Percentiles rank a stretch among this genome's conserved stretches.
Conservation (phyloP, 2,797 vertebrate species). For the Characodon lateralis region DNA sequence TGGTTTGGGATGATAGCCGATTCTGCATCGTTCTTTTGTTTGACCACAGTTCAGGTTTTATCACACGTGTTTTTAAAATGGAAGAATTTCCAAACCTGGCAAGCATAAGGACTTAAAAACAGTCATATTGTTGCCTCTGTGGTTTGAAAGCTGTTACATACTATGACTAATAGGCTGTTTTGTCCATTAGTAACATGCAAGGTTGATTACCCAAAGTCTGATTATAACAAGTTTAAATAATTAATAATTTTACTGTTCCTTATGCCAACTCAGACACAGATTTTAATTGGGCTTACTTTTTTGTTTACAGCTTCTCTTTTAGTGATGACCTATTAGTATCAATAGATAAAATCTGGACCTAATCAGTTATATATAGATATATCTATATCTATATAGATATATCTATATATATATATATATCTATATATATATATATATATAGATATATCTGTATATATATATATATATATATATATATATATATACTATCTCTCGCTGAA, state of each 20-base stretch:
- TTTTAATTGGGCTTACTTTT: not conserved
- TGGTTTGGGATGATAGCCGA: conserved; percentile 57
- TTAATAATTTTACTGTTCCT: not conserved
- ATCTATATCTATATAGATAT: no score
- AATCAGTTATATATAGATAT: not conserved
- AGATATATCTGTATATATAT: no score
- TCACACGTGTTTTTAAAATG: not conserved
- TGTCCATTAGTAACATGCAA: not conserved
- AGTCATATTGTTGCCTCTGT: not conserved
- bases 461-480: no score
- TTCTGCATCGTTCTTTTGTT: conserved; percentile 35
- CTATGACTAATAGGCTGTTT: not conserved
- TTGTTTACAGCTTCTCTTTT: not conserved
- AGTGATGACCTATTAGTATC: no score
- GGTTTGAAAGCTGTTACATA: not conserved
- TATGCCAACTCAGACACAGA: not conserved
- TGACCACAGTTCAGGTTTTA: not conserved
- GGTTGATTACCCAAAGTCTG: not conserved
- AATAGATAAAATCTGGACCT: conserved; percentile 3
- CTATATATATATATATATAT: no score
- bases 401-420: no score
- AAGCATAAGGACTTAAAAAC: not conserved
- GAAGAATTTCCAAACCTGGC: not conserved
- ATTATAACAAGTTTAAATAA: not conserved
- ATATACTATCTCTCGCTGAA: conserved; percentile 16